Evolutionary conservation across 2,113 vertebrate species (phyloP).

Genomic region (Mormyrus lacerda): DNA sequence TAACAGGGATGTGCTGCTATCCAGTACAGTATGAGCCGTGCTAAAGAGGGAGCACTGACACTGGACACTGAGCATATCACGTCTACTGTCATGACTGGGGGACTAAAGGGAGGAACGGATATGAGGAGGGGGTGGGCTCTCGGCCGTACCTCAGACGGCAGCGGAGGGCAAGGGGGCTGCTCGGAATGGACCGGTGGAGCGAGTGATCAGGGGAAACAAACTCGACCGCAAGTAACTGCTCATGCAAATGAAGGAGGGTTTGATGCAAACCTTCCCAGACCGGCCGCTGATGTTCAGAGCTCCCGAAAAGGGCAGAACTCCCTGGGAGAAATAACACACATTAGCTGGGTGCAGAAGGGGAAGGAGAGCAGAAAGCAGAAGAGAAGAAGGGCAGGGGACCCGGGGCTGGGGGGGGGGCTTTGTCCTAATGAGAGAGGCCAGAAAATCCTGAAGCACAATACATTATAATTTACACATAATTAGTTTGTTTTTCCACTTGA

Average conservation of each 20-base stretch:
- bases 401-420: slow-evolving; percentile 20
- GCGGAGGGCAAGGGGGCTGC: slow-evolving; percentile 14
- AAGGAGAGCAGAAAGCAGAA: slow-evolving; percentile 20
- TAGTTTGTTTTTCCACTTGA: slow-evolving; percentile 99
- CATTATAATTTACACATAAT: slow-evolving; percentile 99
- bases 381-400: slow-evolving; percentile 22
- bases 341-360: slow-evolving; percentile 56
- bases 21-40: not conserved
- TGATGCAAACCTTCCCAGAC: slow-evolving; percentile 80
- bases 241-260: slow-evolving; percentile 82
- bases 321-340: slow-evolving; percentile 93
- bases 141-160: slow-evolving; percentile 20
- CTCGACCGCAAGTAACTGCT: slow-evolving; percentile 32
- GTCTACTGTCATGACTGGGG: not conserved
- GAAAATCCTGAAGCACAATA: slow-evolving; percentile 78
- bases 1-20: not conserved
- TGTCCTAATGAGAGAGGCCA: slow-evolving; percentile 64
- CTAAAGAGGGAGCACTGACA: not conserved
- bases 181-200: not conserved
- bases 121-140: not conserved
- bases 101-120: not conserved
- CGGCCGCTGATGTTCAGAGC: slow-evolving; percentile 84
- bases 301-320: slow-evolving; percentile 90
- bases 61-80: slow-evolving; percentile 31
- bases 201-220: not conserved